phyloP scores from a whole-genome alignment of 2,113 vertebrate species.

The Lota lota region DNA sequence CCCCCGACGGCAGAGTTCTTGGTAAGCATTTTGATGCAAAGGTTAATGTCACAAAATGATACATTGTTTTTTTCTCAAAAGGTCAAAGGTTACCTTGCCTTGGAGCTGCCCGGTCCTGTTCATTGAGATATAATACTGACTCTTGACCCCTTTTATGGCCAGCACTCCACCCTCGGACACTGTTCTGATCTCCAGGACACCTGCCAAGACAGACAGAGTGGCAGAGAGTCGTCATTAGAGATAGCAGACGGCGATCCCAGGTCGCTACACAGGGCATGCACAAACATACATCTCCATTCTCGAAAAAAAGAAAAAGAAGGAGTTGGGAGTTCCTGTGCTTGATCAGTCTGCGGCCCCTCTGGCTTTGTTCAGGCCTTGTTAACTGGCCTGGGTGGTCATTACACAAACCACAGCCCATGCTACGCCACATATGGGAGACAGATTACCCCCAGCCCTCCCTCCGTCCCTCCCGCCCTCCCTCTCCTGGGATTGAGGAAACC shows the following conservation, averaged over 20 bases:
- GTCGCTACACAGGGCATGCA: slow-evolving; percentile 20
- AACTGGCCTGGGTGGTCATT: slow-evolving; percentile 65
- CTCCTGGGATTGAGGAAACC: slow-evolving; percentile 50
- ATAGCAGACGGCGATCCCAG: slow-evolving; percentile 51
- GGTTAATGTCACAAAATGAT: too few species aligned
- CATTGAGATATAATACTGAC: slow-evolving; percentile 96
- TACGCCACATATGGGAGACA: slow-evolving; percentile 58
- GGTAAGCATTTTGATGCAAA: slow-evolving; percentile 2
- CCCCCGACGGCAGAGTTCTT: neutral
- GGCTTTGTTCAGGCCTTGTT: slow-evolving; percentile 57
- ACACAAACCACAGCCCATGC: slow-evolving; percentile 57
- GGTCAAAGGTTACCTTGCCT: slow-evolving; percentile 84
- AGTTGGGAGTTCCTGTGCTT: slow-evolving; percentile 48
- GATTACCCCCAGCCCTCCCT: slow-evolving; percentile 37
- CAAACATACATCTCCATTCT: slow-evolving; percentile 58
- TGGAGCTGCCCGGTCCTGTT: slow-evolving; percentile 91
- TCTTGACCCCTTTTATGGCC: slow-evolving; percentile 96
- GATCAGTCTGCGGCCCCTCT: slow-evolving; percentile 50
- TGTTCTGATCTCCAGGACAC: slow-evolving; percentile 96
- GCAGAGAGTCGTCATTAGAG: slow-evolving; percentile 41
- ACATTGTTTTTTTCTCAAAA: neutral
- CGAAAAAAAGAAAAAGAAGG: slow-evolving; percentile 1
- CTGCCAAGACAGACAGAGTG: slow-evolving; percentile 61
- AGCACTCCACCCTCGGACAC: slow-evolving; percentile 90
- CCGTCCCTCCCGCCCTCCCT: slow-evolving; percentile 14